A percentile compares a stretch with the other conserved stretches of the same genome.
Evolutionary conservation across 2,113 vertebrate genomes (phyloP).

Genomic region (Trematocara unimaculatum): DNA sequence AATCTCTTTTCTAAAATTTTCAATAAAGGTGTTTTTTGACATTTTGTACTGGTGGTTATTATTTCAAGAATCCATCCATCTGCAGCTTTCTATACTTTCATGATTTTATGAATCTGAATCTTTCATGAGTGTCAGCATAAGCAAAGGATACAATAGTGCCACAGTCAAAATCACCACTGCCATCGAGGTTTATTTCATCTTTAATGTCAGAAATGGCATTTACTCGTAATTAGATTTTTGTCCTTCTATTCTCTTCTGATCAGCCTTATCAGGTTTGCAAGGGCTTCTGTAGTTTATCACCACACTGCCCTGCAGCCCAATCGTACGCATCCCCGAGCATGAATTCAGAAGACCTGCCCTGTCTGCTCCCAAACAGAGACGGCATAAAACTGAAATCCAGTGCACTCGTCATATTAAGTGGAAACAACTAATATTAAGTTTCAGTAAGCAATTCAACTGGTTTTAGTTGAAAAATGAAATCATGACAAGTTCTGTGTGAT

Average conservation of each 20-base stretch:
- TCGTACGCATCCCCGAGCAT: background rate
- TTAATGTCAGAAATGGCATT: background rate
- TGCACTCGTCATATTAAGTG: too few relatives aligned
- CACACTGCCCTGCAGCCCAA: too few relatives aligned
- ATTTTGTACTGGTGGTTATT: background rate
- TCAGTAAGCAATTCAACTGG: too few relatives aligned
- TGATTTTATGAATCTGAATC: background rate
- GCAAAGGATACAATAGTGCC: background rate
- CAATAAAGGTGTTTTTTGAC: slow-evolving; percentile 69
- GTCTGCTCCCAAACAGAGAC: background rate
- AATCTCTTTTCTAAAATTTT: background rate
- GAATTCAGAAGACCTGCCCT: background rate
- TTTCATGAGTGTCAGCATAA: background rate
- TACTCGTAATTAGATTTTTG: too few relatives aligned
- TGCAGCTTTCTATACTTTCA: background rate
- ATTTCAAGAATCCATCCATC: background rate
- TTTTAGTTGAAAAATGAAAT: too few relatives aligned
- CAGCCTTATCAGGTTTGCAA: too few relatives aligned
- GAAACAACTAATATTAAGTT: too few relatives aligned
- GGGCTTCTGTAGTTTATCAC: too few relatives aligned
- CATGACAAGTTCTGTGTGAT: too few relatives aligned
- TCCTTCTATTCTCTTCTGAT: too few relatives aligned
- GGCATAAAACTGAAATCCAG: background rate
- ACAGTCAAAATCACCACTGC: background rate
- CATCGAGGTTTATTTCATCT: background rate